Evolutionary conservation across 1,140 invertebrate genomes (phyloP), one percentile per base, ranked within the genome.

Genomic region (Babylonia areolata): DNA sequence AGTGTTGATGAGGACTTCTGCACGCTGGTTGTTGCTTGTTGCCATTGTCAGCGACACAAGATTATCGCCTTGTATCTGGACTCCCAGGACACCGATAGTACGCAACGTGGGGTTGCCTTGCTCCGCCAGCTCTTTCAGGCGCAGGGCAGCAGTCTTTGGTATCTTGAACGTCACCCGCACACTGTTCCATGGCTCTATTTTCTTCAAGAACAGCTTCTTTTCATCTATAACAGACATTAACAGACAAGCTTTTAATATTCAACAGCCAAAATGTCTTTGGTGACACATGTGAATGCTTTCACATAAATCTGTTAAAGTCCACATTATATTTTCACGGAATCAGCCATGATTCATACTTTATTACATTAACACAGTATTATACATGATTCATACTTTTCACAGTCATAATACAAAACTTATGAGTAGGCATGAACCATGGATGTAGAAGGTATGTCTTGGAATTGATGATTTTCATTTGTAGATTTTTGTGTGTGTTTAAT

Each of bases 161-260:
- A 99, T 97, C 92, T 97, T 98, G 95, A 99, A 97, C 94, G 98
- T 99, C 93, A 99, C 98, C 95, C 97, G 96, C 89, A 99, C 98
- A 92, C 97, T 98, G 95, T 99, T 98, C 98, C 98, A 99, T 96
- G 98, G 98, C 96, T 99, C 98, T 95, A 99, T 97, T 96, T 99
- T 97, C 89, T 96, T 96, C 85, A 97, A 51, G 51, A 93, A 90
- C 78, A 94, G 79, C 88, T 91, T 90, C 83, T 92, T 90, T 86
- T 92, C 92, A 93, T 90, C 75, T 92, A 91, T 78, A 79, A 79
- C 82, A 87, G 86, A 46, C 42, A 51, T 12, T 12, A 51, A n/a
- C n/a, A n/a, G n/a, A n/a, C n/a, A n/a, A n/a, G n/a, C n/a, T n/a
- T n/a, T n/a, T n/a, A n/a, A n/a, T n/a, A n/a, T n/a, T n/a, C n/a